Evolutionary conservation across 2,888 invertebrate species (phyloP), one percentile per base, ranked within the genome.

Genomic region (Ectemnius continuus): DNA sequence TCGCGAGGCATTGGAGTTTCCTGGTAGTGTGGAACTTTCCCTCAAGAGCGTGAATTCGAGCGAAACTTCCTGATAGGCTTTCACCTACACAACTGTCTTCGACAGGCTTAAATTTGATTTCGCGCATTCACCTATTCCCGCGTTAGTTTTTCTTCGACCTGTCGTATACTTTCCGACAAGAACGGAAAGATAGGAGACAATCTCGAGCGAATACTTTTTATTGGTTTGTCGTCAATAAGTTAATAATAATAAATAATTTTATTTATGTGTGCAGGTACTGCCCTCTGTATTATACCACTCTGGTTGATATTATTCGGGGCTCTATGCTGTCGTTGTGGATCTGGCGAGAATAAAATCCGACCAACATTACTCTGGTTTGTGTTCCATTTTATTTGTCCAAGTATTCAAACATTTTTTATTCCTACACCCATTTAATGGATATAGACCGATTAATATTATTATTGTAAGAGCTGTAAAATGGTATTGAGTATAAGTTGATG

Each of bases 301-400:
- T 89, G 89, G 88, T 73, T 83, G 45, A 68, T 90, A 52, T 72
- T 90, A 56, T 70, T 89, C 28, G 86, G 84, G 5, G 89, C 88
- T 18, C 79, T 90, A 4, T 88, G 86, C 67, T 90, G 90, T 73
- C 87, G 85, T 45, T 90, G 89, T 65, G 81, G 87, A 62, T 82
- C 87, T 11, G 85, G 87, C 47, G 86, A 88, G 45, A 72, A 82
- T 28, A 86, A 85, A 84, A 83, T 88, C 36, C 86, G 89, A 5
- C 83, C 87, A 5, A 87, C 87, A 3, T 85, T 90, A 62, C 78
- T 90, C 65, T 89, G 90, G 90, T 89, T 75, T 80, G 80, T 80
- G 57, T 14, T 14, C 8, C 36, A 36, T 36, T 36, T 36, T 11
- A 36, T 11, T 36, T 11, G 5, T 36, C 36, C 36, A 11, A 36